Evolutionary conservation across 1,140 invertebrate species (phyloP).

Genomic region (Apis cerana): DNA sequence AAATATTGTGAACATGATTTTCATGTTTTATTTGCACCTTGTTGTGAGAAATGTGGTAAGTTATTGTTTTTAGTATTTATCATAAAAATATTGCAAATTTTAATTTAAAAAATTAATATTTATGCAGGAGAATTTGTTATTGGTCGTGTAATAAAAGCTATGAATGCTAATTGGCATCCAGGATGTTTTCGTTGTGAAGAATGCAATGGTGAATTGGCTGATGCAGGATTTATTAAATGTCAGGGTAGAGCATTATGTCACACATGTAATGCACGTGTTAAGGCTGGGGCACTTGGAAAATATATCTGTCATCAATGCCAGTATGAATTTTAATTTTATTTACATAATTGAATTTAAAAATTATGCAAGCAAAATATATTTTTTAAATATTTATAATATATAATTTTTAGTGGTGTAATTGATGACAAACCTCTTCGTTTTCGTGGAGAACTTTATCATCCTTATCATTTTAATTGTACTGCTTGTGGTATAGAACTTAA

Average conservation of each 20-base stretch:
- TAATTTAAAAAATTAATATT: slow-evolving; percentile 26
- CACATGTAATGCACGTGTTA: slow-evolving; percentile 97
- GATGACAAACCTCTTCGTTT: slow-evolving; percentile 98
- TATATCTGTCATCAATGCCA: slow-evolving; percentile 99
- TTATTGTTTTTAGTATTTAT: slow-evolving; percentile 37
- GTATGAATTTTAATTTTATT: slow-evolving; percentile 83
- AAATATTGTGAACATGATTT: slow-evolving; percentile 99
- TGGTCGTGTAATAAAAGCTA: slow-evolving; percentile 99
- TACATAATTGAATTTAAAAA: slow-evolving; percentile 19
- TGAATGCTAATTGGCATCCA: slow-evolving; percentile 99
- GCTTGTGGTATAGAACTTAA: slow-evolving; percentile 93
- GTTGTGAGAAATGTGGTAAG: slow-evolving; percentile 97
- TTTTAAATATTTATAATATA: neutral
- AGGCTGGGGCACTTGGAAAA: slow-evolving; percentile 96
- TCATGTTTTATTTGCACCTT: slow-evolving; percentile 98
- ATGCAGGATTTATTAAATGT: slow-evolving; percentile 98
- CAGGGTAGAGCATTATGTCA: slow-evolving; percentile 96
- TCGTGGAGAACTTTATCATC: slow-evolving; percentile 98
- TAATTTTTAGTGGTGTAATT: slow-evolving; percentile 90
- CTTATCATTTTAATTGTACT: slow-evolving; percentile 99
- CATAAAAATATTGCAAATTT: slow-evolving; percentile 26
- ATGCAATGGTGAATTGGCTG: slow-evolving; percentile 95
- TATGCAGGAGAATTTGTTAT: slow-evolving; percentile 94
- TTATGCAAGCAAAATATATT: neutral
- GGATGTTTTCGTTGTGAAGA: slow-evolving; percentile 98